These are phyloP conservation scores for Limnephilus lunatus DNA, from an alignment of 2,888 invertebrate species.

Conservation along the genomic window DNA sequence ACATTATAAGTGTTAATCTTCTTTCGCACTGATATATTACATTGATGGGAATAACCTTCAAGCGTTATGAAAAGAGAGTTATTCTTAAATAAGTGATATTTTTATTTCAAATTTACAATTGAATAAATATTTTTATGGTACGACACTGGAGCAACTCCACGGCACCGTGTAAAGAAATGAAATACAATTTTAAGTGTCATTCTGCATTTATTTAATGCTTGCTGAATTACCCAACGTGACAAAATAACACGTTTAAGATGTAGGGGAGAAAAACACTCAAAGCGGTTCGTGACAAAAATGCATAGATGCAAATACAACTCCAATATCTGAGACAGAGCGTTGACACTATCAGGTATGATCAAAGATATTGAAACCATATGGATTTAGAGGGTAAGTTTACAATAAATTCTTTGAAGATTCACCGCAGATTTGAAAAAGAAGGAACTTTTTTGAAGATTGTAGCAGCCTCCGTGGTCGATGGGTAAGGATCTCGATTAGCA, in stretches of 20 bases:
- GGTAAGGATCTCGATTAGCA: too few relatives aligned
- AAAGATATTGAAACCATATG: not conserved
- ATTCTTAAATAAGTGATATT: too few relatives aligned
- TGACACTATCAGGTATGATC: not conserved
- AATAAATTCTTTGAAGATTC: not conserved
- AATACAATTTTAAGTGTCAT: not conserved
- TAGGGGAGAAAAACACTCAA: conserved; percentile 15
- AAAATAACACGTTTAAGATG: conserved; percentile 52
- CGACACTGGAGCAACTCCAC: not conserved
- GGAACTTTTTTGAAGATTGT: not conserved
- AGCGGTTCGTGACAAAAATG: conserved; percentile 42
- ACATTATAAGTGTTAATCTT: too few relatives aligned
- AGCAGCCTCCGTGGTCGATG: too few relatives aligned
- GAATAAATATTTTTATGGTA: not conserved
- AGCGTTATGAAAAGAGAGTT: too few relatives aligned
- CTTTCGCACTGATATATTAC: too few relatives aligned
- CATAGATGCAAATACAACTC: not conserved
- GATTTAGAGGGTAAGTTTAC: not conserved
- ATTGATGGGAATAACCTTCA: too few relatives aligned
- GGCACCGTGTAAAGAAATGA: not conserved
- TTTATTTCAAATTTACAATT: too few relatives aligned
- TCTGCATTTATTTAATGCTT: not conserved
- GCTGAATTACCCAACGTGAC: conserved; percentile 34
- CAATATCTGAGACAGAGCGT: not conserved
- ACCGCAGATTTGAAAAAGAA: not conserved